phyloP scores from a whole-genome alignment of 1,140 invertebrate species.

The Diachasma alloeum region DNA sequence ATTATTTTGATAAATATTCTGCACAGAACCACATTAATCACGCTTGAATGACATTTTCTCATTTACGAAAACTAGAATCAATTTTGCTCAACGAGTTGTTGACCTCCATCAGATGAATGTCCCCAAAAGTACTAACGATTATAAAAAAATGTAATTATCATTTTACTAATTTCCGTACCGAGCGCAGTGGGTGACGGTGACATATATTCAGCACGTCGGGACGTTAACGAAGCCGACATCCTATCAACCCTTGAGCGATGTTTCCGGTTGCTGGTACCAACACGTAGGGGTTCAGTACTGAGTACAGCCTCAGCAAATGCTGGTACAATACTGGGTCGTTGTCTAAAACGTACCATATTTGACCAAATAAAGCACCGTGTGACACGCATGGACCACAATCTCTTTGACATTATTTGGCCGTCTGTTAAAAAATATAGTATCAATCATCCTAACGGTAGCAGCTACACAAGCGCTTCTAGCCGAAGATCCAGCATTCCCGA shows the following conservation, averaged over 20 bases:
- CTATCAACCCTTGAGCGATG: slow-evolving; percentile 76
- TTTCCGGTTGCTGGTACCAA: slow-evolving; percentile 72
- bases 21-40: too few species aligned
- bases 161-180: slow-evolving; percentile 19
- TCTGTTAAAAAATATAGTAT: slow-evolving; percentile 76
- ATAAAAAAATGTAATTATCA: slow-evolving; percentile 7
- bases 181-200: slow-evolving; percentile 72
- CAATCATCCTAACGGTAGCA: slow-evolving; percentile 51
- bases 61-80: too few species aligned
- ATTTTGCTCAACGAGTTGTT: too few species aligned
- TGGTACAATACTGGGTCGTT: slow-evolving; percentile 70
- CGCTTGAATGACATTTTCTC: too few species aligned
- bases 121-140: neutral
- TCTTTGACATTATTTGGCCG: slow-evolving; percentile 84
- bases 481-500: slow-evolving; percentile 24
- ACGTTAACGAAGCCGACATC: slow-evolving; percentile 73
- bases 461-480: slow-evolving; percentile 41
- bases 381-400: slow-evolving; percentile 79
- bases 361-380: slow-evolving; percentile 74
- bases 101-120: neutral
- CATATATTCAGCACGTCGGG: slow-evolving; percentile 73
- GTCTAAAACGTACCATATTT: slow-evolving; percentile 73
- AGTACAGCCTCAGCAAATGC: slow-evolving; percentile 66
- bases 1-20: too few species aligned
- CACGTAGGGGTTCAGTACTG: slow-evolving; percentile 67